A percentile compares a stretch with the other conserved stretches of the same genome.
phyloP scores from a whole-genome alignment of 2,113 vertebrate species.

The Callipepla californica region DNA sequence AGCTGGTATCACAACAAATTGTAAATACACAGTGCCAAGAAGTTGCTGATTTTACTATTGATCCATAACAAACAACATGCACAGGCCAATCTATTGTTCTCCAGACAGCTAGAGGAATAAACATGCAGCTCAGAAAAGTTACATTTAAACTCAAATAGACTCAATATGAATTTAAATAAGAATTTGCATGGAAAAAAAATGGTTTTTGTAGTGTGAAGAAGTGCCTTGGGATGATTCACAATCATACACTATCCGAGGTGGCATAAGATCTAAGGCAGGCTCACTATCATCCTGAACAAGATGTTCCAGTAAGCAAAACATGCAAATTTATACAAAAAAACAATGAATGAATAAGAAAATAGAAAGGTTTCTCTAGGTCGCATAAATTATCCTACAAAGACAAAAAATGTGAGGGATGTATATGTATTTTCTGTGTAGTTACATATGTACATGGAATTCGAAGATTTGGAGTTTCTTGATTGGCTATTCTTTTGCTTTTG shows the following conservation, averaged over 20 bases:
- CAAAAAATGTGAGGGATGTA: background rate
- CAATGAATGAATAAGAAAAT: background rate
- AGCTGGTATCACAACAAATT: background rate
- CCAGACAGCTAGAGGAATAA: background rate
- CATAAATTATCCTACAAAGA: background rate
- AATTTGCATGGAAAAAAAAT: background rate
- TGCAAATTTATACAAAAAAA: background rate
- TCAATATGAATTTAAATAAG: background rate
- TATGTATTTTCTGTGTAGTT: background rate
- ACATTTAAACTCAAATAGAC: background rate
- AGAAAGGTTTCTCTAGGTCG: background rate
- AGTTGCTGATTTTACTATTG: background rate
- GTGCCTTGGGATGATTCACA: background rate
- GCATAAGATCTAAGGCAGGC: background rate
- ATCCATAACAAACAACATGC: background rate
- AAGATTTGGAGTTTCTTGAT: fast-evolving
- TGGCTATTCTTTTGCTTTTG: background rate
- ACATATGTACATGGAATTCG: background rate
- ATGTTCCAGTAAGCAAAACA: background rate
- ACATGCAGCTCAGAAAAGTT: background rate
- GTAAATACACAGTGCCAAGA: background rate
- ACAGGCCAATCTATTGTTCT: background rate
- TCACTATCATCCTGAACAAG: background rate
- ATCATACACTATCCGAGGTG: background rate
- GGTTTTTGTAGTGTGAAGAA: background rate